Percentiles rank a stretch among this genome's conserved stretches.
These are phyloP conservation scores for Dryobates pubescens DNA, from an alignment of 2,797 vertebrate species.

Conservation along the genomic window DNA sequence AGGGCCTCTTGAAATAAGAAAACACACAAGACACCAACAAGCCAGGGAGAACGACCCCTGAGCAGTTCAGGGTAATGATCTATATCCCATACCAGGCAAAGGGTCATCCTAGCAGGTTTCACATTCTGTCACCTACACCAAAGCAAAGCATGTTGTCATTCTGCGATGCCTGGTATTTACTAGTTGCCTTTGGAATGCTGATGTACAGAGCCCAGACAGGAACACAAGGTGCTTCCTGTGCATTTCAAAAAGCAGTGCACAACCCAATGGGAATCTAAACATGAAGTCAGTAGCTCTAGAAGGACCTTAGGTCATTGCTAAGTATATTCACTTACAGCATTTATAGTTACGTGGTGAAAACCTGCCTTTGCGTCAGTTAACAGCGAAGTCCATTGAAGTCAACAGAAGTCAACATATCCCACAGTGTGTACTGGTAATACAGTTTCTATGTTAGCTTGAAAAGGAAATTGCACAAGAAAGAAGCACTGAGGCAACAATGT, in stretches of 20 bases:
- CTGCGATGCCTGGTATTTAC: background rate
- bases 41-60: background rate
- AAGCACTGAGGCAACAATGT: background rate
- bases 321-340: slow-evolving; percentile 47
- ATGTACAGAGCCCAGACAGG: background rate
- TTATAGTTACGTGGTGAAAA: slow-evolving; percentile 19
- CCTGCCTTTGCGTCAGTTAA: background rate
- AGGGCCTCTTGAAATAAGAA: background rate
- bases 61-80: background rate
- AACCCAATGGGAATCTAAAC: background rate
- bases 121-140: background rate
- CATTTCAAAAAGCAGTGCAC: background rate
- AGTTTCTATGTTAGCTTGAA: background rate
- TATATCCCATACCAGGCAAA: background rate
- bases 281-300: slow-evolving; percentile 37
- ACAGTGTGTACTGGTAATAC: background rate
- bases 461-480: background rate
- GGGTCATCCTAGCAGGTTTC: slow-evolving; percentile 15
- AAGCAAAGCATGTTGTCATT: background rate
- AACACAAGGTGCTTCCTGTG: slow-evolving; percentile 61
- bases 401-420: background rate
- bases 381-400: background rate
- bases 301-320: slow-evolving; percentile 70
- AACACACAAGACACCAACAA: background rate
- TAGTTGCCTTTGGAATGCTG: slow-evolving; percentile 26